Evolutionary conservation across 2,888 invertebrate species (phyloP).

Genomic region (Eristalinus aeneus): DNA sequence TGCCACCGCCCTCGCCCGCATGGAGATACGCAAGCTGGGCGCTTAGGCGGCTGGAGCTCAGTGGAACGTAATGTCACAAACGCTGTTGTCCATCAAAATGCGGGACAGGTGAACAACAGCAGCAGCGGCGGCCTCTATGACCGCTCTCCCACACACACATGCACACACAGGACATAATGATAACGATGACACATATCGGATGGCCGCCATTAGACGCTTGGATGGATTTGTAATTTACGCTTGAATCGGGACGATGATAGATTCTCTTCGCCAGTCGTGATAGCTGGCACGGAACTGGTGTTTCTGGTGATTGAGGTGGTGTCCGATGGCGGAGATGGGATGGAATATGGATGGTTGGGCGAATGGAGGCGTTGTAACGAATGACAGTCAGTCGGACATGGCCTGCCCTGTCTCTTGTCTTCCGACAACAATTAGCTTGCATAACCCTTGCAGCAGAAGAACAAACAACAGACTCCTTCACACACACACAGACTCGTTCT

Average conservation of each 20-base stretch:
- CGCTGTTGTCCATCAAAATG: constrained; percentile 65
- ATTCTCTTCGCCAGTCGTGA: constrained; percentile 32
- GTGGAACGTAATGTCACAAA: constrained; percentile 48
- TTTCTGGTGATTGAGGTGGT: background rate
- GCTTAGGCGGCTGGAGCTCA: constrained; percentile 34
- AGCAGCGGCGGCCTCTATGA: constrained; percentile 29
- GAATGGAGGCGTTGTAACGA: too few relatives aligned
- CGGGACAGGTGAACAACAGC: constrained; percentile 60
- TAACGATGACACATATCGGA: constrained; percentile 69
- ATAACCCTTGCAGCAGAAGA: background rate
- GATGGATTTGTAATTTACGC: constrained; percentile 69
- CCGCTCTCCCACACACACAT: constrained; percentile 42
- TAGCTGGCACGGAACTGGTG: background rate
- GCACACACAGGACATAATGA: constrained; percentile 47
- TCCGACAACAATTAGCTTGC: background rate
- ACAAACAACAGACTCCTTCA: background rate
- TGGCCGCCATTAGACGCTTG: constrained; percentile 63
- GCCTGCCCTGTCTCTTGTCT: background rate
- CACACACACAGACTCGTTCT: background rate
- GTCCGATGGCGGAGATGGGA: background rate
- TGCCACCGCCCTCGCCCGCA: background rate
- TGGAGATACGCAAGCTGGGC: constrained; percentile 5
- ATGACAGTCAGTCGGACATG: too few relatives aligned
- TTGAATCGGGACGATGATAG: constrained; percentile 58
- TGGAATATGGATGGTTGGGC: background rate